These are phyloP conservation scores for Numenius phaeopus DNA, from an alignment of 2,797 vertebrate species.

Conservation along the genomic window DNA sequence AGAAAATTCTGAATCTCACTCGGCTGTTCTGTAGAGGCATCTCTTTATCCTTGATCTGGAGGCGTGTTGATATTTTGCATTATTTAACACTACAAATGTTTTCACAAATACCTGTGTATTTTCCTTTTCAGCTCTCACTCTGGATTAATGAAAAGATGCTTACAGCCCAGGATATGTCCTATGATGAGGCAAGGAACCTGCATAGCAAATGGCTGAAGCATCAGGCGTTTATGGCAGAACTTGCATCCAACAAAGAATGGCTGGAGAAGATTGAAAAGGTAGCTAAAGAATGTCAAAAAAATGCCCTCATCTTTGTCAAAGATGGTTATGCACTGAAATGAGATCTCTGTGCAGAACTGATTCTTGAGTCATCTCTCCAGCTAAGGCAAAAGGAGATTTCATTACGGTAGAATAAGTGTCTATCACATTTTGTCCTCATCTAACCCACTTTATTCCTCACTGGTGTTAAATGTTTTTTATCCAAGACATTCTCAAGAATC, in stretches of 20 bases:
- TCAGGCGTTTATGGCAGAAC: constrained; percentile 98
- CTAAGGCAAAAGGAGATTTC: not conserved
- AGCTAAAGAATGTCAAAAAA: not conserved
- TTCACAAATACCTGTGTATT: not conserved
- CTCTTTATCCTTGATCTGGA: not conserved
- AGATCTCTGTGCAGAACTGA: not conserved
- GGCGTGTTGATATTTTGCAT: not conserved
- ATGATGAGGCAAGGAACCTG: constrained; percentile 96
- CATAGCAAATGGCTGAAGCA: constrained; percentile 99
- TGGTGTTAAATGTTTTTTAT: not conserved
- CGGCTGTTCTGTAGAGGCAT: not conserved
- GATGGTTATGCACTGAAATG: not conserved
- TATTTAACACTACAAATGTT: not conserved
- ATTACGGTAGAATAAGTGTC: not conserved
- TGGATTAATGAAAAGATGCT: constrained; percentile 99
- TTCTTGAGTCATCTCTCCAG: not conserved
- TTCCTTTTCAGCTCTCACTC: constrained; percentile 85
- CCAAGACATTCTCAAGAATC: not conserved
- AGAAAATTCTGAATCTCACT: not conserved
- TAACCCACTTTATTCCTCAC: not conserved
- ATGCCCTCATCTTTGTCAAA: not conserved
- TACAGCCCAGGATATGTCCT: constrained; percentile 98
- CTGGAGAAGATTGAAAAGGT: constrained; percentile 97
- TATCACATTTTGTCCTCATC: not conserved
- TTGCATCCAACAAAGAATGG: constrained; percentile 98